phyloP scores from a whole-genome alignment of 2,888 invertebrate genomes.

The Carcina quercana region DNA sequence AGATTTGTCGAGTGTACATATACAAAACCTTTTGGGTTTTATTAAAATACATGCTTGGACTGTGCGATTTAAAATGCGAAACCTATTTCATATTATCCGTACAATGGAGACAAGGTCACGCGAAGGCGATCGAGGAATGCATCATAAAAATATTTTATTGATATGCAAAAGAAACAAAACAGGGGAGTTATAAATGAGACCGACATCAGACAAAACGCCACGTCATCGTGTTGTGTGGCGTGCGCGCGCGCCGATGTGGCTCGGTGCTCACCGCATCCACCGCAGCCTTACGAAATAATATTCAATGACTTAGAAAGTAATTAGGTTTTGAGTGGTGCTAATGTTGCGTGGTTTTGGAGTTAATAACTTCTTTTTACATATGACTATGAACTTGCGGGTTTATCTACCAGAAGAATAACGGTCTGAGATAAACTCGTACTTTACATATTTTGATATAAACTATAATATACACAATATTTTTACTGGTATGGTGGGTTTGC shows the following conservation, averaged over 20 bases:
- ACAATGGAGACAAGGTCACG: no score
- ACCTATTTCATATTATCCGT: neutral
- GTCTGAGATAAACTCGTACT: no score
- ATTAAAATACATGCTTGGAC: no score
- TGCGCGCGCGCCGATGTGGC: conserved; percentile 11
- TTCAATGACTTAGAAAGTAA: conserved; percentile 34
- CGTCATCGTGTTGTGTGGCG: conserved; percentile 51
- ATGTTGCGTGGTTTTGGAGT: neutral
- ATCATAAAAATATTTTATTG: conserved; percentile 49
- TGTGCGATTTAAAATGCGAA: neutral
- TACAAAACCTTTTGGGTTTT: no score
- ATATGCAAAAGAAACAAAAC: conserved; percentile 41
- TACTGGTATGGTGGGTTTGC: no score
- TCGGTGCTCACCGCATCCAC: conserved; percentile 30
- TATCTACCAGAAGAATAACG: no score
- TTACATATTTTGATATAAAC: no score
- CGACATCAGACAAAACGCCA: conserved; percentile 38
- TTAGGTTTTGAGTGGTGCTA: conserved; percentile 3
- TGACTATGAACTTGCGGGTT: no score
- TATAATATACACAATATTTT: no score
- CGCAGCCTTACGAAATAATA: conserved; percentile 46
- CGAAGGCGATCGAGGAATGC: conserved; percentile 29
- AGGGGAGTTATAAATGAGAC: conserved; percentile 41
- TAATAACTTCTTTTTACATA: neutral
- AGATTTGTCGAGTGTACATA: no score